Percentiles rank a stretch among this genome's conserved stretches.
Evolutionary conservation across 2,113 vertebrate species (phyloP).

Genomic region (Ictalurus punctatus): DNA sequence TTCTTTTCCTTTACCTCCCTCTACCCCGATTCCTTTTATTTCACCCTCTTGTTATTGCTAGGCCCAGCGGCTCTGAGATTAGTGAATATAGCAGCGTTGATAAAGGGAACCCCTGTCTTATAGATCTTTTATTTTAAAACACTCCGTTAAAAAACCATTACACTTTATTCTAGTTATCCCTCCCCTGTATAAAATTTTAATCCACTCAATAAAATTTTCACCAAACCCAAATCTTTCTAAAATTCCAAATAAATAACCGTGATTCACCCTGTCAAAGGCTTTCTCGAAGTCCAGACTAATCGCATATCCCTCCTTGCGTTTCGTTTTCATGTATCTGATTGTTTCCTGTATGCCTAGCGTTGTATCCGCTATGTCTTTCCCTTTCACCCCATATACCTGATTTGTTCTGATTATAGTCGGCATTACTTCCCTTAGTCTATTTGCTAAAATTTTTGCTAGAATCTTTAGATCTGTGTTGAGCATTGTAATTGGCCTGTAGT

Average conservation of each 20-base stretch:
- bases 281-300: neutral
- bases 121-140: neutral
- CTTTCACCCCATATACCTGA: too few species aligned
- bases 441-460: too few species aligned
- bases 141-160: too few species aligned
- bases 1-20: too few species aligned
- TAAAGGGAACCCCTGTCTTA: too few species aligned
- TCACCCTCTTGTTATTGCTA: neutral
- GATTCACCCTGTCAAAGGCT: neutral
- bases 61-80: too few species aligned
- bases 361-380: neutral
- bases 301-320: neutral
- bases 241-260: neutral
- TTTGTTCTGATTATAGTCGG: too few species aligned
- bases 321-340: neutral
- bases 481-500: too few species aligned
- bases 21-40: neutral
- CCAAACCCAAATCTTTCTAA: neutral
- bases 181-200: neutral
- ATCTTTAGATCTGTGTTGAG: too few species aligned
- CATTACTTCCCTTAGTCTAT: too few species aligned
- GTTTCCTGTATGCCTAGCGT: too few species aligned
- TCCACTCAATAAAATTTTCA: neutral
- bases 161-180: neutral
- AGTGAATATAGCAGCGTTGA: too few species aligned